Conservation (phyloP, 2,797 vertebrate species). For the Parotocinclus haroldoi region DNA sequence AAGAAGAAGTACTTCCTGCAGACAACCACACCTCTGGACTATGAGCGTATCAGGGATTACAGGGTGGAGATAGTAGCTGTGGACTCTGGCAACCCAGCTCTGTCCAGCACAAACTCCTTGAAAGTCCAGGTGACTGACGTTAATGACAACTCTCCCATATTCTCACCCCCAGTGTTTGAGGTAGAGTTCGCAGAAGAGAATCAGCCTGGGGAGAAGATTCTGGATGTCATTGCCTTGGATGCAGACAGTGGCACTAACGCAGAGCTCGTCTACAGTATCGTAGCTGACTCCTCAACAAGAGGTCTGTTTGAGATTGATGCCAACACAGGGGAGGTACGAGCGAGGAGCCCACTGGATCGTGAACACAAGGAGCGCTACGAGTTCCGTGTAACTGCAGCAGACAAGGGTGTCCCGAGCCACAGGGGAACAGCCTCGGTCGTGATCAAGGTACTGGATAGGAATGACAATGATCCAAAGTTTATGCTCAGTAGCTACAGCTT, state of each 20-base stretch:
- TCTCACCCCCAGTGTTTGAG: slow-evolving; percentile 88
- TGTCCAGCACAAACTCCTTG: slow-evolving; percentile 95
- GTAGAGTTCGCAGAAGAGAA: slow-evolving; percentile 95
- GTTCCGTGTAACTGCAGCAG: slow-evolving; percentile 88
- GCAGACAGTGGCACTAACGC: slow-evolving; percentile 95
- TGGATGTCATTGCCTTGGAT: slow-evolving; percentile 88
- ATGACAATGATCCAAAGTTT: slow-evolving; percentile 98
- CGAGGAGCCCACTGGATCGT: slow-evolving; percentile 87
- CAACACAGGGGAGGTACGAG: slow-evolving; percentile 87
- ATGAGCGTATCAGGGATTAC: slow-evolving; percentile 87
- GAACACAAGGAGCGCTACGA: slow-evolving; percentile 91
- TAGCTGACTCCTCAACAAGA: slow-evolving; percentile 83
- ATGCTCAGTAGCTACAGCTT: slow-evolving; percentile 98
- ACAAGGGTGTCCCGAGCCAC: slow-evolving; percentile 91
- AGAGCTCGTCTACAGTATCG: slow-evolving; percentile 86
- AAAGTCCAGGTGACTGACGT: slow-evolving; percentile 95
- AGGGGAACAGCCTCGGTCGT: slow-evolving; percentile 93
- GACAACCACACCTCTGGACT: slow-evolving; percentile 93
- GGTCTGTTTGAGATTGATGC: slow-evolving; percentile 91
- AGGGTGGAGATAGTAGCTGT: slow-evolving; percentile 94
- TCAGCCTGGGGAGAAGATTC: slow-evolving; percentile 83
- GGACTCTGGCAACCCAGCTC: slow-evolving; percentile 93
- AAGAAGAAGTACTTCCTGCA: slow-evolving; percentile 98
- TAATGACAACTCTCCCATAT: slow-evolving; percentile 94
- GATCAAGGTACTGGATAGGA: slow-evolving; percentile 91